Evolutionary conservation across 2,113 vertebrate species (phyloP).

Genomic region (Mohoua ochrocephala): DNA sequence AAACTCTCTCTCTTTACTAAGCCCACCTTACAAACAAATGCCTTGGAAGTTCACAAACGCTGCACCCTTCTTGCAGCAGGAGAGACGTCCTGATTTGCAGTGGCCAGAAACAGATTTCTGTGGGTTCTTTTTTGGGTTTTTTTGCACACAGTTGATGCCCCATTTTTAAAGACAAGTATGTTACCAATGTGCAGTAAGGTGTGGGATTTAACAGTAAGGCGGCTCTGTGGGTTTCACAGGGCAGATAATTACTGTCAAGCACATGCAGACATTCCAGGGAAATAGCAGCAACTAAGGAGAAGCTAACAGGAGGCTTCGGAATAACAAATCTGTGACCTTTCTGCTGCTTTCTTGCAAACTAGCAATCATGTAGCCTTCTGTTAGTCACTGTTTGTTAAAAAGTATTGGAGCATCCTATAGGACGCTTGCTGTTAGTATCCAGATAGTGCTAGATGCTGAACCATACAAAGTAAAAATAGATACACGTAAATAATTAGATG

Average conservation of each 20-base stretch:
- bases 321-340: not conserved
- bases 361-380: not conserved
- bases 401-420: not conserved
- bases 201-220: not conserved
- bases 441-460: not conserved
- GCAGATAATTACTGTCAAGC: not conserved
- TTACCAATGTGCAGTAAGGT: not conserved
- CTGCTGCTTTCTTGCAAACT: not conserved
- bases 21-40: not conserved
- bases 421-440: not conserved
- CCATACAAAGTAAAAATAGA: not conserved
- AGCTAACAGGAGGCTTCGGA: not conserved
- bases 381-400: not conserved
- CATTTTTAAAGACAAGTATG: not conserved
- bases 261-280: not conserved
- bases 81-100: fast-evolving
- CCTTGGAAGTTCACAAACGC: not conserved
- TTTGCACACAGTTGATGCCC: not conserved
- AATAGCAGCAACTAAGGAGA: not conserved
- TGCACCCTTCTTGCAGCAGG: not conserved
- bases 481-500: not conserved
- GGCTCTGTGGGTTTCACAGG: not conserved
- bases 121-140: not conserved
- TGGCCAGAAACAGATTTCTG: not conserved
- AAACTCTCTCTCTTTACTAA: not conserved